Conservation (phyloP, 2,113 vertebrate genomes). For the Cyanoramphus novaezelandiae region DNA sequence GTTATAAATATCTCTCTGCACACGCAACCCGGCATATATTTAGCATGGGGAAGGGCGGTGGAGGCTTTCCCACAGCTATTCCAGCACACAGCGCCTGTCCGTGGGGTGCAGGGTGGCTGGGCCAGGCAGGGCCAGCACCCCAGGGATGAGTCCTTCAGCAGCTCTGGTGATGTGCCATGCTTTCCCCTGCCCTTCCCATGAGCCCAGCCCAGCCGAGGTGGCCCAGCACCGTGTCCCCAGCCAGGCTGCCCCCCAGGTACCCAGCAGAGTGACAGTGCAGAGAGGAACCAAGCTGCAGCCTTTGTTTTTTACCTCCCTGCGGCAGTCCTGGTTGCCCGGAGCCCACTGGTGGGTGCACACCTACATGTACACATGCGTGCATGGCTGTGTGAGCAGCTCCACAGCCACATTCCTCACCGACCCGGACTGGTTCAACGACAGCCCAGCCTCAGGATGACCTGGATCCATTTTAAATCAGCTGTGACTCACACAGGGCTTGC, state of each 20-base stretch:
- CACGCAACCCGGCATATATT: constrained; percentile 31
- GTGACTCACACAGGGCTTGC: constrained; percentile 24
- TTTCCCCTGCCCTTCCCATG: background rate
- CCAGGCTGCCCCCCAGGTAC: rapidly evolving
- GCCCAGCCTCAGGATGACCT: constrained; percentile 37
- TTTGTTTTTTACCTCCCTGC: background rate
- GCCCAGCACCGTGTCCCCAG: rapidly evolving
- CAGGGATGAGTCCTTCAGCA: rapidly evolving
- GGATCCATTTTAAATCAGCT: constrained; percentile 59
- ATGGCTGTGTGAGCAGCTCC: rapidly evolving
- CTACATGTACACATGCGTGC: rapidly evolving
- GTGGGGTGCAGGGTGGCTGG: background rate
- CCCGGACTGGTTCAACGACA: constrained; percentile 20
- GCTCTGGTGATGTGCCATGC: background rate
- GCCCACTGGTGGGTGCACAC: background rate
- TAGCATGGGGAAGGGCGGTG: constrained; percentile 7
- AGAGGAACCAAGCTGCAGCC: background rate
- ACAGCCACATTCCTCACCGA: background rate
- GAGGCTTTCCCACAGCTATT: constrained; percentile 66
- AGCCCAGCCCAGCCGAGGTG: background rate
- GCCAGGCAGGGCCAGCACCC: background rate
- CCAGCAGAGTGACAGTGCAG: rapidly evolving
- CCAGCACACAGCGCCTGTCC: background rate
- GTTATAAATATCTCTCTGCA: constrained; percentile 61
- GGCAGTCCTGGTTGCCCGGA: rapidly evolving